Evolutionary conservation across 2,113 vertebrate species (phyloP).

Genomic region (Melanotaenia duboulayi): DNA sequence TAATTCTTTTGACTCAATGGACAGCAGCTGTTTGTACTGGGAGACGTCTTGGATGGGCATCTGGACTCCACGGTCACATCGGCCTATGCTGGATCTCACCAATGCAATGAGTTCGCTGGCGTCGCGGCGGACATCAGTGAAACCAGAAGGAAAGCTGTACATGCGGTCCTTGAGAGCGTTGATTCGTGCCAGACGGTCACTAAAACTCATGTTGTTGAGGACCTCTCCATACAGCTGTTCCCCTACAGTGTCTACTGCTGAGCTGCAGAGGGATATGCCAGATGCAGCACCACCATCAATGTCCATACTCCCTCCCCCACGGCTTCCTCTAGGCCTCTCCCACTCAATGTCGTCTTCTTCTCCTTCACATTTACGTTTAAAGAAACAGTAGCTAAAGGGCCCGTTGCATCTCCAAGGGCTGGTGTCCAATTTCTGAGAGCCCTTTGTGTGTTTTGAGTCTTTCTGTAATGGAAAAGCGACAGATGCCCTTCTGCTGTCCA

Average conservation of each 20-base stretch:
- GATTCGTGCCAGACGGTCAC: conserved; percentile 87
- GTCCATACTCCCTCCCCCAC: conserved; percentile 22
- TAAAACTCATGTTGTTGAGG: conserved; percentile 89
- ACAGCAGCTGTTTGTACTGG: conserved; percentile 94
- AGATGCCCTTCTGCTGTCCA: conserved; percentile 81
- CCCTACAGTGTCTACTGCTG: conserved; percentile 49
- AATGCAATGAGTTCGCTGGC: conserved; percentile 94
- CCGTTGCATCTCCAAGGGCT: conserved; percentile 92
- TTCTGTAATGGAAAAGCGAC: conserved; percentile 84
- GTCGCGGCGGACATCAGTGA: conserved; percentile 90
- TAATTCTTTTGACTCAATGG: conserved; percentile 93
- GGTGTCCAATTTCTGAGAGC: conserved; percentile 86
- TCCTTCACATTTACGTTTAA: conserved; percentile 82
- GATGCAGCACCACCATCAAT: conserved; percentile 10
- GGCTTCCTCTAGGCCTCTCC: conserved; percentile 67
- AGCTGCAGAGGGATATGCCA: conserved; percentile 62
- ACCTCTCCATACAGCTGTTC: conserved; percentile 82
- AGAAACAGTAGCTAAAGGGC: conserved; percentile 96
- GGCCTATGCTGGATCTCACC: conserved; percentile 89
- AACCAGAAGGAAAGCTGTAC: conserved; percentile 90
- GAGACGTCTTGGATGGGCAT: conserved; percentile 87
- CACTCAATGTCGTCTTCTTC: conserved; percentile 90
- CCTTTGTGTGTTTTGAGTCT: conserved; percentile 87
- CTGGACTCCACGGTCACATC: conserved; percentile 79
- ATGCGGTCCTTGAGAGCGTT: conserved; percentile 90